These are phyloP conservation scores for Spheniscus mendiculus DNA, from an alignment of 2,113 vertebrate species.

Conservation along the genomic window DNA sequence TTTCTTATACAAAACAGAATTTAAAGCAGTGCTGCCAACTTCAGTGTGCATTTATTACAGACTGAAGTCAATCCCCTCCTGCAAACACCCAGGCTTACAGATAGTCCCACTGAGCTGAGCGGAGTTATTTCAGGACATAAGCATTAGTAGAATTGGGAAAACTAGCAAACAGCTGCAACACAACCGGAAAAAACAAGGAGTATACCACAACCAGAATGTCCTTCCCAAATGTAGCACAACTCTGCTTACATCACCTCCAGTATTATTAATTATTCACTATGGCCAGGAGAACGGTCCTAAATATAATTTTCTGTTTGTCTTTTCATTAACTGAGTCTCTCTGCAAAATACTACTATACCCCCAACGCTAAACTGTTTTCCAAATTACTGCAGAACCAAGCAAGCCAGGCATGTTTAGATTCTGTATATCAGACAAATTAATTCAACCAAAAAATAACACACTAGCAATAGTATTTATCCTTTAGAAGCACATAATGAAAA, in stretches of 20 bases:
- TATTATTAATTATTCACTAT: conserved; percentile 42
- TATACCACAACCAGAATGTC: conserved; percentile 30
- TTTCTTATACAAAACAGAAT: background rate
- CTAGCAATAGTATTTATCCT: background rate
- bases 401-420: background rate
- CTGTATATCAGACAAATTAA: background rate
- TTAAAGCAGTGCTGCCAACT: background rate
- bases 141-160: background rate
- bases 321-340: background rate
- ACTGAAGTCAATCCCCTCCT: background rate
- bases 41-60: background rate
- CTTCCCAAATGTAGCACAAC: conserved; percentile 35
- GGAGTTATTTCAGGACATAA: background rate
- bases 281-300: background rate
- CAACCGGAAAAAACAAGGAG: conserved; percentile 23
- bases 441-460: background rate
- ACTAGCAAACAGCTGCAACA: conserved; percentile 12
- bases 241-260: conserved; percentile 32
- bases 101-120: background rate
- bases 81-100: background rate
- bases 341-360: background rate
- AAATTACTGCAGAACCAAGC: background rate
- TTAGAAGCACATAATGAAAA: conserved; percentile 11
- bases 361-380: background rate
- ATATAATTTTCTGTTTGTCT: conserved; percentile 10